A percentile compares a stretch with the other conserved stretches of the same genome.
phyloP scores from a whole-genome alignment of 2,888 invertebrate species.

The Neoscelio sp. region DNA sequence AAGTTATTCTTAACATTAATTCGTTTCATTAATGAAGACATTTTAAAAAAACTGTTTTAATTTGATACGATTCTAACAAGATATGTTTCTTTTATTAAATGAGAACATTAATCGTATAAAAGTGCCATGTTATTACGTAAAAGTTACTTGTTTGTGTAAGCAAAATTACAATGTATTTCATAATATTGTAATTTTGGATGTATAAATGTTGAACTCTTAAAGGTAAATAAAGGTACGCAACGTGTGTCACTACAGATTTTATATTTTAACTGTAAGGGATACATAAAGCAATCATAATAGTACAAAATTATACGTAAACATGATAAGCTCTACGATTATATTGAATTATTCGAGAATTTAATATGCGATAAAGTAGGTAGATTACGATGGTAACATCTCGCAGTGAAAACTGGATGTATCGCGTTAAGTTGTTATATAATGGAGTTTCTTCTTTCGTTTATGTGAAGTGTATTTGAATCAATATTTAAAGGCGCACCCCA shows the following conservation, averaged over 20 bases:
- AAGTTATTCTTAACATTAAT: slow-evolving; percentile 1
- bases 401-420: slow-evolving; percentile 9
- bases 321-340: slow-evolving; percentile 1
- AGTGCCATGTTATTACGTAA: no score
- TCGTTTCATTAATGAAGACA: no score
- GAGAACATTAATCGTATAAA: no score
- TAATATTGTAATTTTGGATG: no score
- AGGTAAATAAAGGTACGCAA: no score
- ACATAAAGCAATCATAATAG: slow-evolving; percentile 1
- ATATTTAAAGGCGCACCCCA: no score
- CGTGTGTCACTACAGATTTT: neutral
- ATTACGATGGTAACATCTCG: slow-evolving; percentile 12
- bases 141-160: no score
- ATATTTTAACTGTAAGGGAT: neutral
- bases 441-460: slow-evolving; percentile 10
- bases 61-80: no score
- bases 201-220: no score
- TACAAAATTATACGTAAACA: slow-evolving; percentile 7
- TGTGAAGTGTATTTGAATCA: slow-evolving; percentile 1
- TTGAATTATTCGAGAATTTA: slow-evolving; percentile 27
- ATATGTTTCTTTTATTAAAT: no score
- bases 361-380: slow-evolving; percentile 22
- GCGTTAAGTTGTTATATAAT: slow-evolving; percentile 13
- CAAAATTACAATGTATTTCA: no score
- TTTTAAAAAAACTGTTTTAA: no score